Percentiles rank a stretch among this genome's conserved stretches.
Evolutionary conservation across 2,888 invertebrate genomes (phyloP).

Genomic region (Metopia argyrocephala): DNA sequence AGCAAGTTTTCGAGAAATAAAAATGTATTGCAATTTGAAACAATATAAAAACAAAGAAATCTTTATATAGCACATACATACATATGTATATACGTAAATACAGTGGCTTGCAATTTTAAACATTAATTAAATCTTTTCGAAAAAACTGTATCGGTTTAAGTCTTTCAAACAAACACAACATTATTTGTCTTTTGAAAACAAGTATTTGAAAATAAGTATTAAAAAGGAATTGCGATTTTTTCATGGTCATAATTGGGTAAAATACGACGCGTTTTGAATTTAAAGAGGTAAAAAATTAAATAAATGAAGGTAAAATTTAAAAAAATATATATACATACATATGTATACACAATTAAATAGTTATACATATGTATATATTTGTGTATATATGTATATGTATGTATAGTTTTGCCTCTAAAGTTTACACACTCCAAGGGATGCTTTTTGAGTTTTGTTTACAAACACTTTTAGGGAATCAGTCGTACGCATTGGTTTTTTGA

Average conservation of each 20-base stretch:
- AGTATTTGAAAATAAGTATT: not conserved
- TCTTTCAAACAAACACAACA: not conserved
- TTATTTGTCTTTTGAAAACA: not conserved
- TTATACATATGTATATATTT: too few species aligned
- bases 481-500: too few species aligned
- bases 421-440: not conserved
- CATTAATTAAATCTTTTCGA: too few species aligned
- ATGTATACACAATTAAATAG: too few species aligned
- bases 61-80: not conserved
- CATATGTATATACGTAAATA: not conserved
- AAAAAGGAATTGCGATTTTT: not conserved
- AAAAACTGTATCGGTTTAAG: too few species aligned
- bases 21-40: too few species aligned
- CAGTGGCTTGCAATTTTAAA: not conserved
- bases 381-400: too few species aligned
- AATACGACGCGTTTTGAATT: slow-evolving; percentile 19
- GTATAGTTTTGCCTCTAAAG: too few species aligned
- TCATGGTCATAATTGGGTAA: not conserved
- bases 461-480: too few species aligned
- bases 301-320: slow-evolving; percentile 10
- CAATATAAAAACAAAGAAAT: too few species aligned
- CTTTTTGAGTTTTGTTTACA: not conserved
- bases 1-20: too few species aligned
- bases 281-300: not conserved
- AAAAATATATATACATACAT: too few species aligned